Percentiles rank a stretch among this genome's conserved stretches.
phyloP scores from a whole-genome alignment of 2,113 vertebrate species.

The Fulmarus glacialis region DNA sequence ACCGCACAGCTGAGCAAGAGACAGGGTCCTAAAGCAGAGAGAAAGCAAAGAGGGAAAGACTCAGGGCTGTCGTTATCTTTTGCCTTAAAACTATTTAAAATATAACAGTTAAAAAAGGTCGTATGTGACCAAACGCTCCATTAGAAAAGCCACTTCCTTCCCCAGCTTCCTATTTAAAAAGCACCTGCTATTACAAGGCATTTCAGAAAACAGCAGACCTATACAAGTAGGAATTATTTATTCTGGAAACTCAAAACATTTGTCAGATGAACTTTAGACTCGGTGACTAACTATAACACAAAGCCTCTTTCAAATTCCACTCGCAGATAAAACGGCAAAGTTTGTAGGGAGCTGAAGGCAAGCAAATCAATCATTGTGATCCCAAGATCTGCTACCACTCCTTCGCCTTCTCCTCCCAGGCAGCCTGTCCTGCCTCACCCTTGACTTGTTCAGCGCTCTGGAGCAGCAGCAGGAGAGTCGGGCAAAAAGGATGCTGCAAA shows the following conservation, averaged over 20 bases:
- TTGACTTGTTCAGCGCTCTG: rapidly evolving
- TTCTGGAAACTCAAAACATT: neutral
- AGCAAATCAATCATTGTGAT: rapidly evolving
- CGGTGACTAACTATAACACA: neutral
- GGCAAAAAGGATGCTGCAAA: neutral
- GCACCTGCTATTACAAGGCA: neutral
- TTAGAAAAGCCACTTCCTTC: neutral
- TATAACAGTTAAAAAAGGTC: rapidly evolving
- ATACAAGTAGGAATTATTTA: neutral
- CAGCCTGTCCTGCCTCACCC: neutral
- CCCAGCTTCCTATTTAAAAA: neutral
- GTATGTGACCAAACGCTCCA: neutral
- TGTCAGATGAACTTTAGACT: neutral
- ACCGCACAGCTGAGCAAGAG: neutral
- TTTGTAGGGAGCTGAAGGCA: neutral
- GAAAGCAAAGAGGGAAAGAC: neutral
- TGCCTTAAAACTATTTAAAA: neutral
- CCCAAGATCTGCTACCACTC: neutral
- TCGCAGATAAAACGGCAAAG: neutral
- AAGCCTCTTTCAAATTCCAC: neutral
- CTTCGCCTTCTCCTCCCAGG: neutral
- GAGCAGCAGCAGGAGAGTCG: neutral
- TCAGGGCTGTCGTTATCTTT: neutral
- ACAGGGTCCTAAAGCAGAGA: neutral
- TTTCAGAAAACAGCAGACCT: rapidly evolving